A percentile compares a stretch with the other conserved stretches of the same genome.
Evolutionary conservation across 37 sponge, comb jelly and placozoan genomes (phyloP).

Genomic region (Chondrosia reniformis): DNA sequence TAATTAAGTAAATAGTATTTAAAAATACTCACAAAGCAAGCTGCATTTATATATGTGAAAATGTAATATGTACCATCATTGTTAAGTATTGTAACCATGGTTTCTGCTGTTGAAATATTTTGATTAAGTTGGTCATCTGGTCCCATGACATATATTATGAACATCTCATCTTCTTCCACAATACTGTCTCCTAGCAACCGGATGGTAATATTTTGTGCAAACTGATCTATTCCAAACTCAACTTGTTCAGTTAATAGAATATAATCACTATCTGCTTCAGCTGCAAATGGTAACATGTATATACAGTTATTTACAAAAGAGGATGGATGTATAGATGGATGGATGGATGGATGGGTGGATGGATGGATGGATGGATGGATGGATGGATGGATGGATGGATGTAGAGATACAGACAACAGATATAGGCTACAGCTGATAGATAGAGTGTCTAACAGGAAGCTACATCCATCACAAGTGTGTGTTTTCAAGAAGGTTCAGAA

Average conservation of each 20-base stretch:
- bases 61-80: not conserved
- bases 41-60: too few species aligned
- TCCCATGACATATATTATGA: not conserved
- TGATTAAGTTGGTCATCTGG: not conserved
- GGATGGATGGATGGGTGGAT: not conserved
- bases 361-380: not conserved
- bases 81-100: not conserved
- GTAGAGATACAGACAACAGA: not conserved
- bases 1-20: too few species aligned
- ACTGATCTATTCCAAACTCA: not conserved
- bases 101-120: not conserved
- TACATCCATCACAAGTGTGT: too few species aligned
- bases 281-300: not conserved
- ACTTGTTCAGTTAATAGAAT: not conserved
- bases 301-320: not conserved
- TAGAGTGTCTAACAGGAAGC: too few species aligned
- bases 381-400: not conserved
- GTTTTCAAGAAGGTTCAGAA: too few species aligned
- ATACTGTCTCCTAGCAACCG: not conserved
- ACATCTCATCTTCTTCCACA: not conserved
- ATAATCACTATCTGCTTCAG: not conserved
- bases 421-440: too few species aligned
- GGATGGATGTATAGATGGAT: not conserved
- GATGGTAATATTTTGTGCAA: not conserved
- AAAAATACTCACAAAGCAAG: too few species aligned